Evolutionary conservation across 2,797 vertebrate genomes (phyloP), one percentile per base, ranked within the genome.

Genomic region (Muscicapa comitata): DNA sequence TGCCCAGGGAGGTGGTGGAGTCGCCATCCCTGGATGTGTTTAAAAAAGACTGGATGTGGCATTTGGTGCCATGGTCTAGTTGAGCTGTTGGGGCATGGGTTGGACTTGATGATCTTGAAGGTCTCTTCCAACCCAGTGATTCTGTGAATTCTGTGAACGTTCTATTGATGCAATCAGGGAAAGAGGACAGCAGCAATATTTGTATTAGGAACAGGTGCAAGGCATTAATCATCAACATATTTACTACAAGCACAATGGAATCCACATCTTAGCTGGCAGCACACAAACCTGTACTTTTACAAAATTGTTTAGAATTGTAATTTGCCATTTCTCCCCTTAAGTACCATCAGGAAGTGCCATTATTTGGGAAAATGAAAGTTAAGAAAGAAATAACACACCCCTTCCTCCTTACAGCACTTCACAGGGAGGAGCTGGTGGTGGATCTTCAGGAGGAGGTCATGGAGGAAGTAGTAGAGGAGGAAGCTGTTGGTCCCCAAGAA

Each of bases 401-500:
- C 9, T 81, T 73, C n/a, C 58, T 75, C 33, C 90, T 85, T 38
- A 61, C 92, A 97, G 95, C 57, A 71, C 10, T 42, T 43, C 86
- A 4, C 53, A 92, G 53, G 94, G 90, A 93, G 94, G 93, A 95
- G 91, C 28, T 55, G 88, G 83, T 37, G 51, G 82, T 29, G 88
- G 90, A 47, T 94, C 87, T 43, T 67, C 91, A 23, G 93, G 90
- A 90, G 89, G 94, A 86, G 54, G 93, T 25, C 90, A 93, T 25
- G 91, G 91, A 78, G 61, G 61, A 79, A 71, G 75, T 1, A 29
- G 70, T 48, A 73, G 94, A 91, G 45, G 90, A 90, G 75, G 94
- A 90, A 74, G 48, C 66, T 73, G 89, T 8, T 96, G 94, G 93
- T 88, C 80, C 76, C 83, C 94, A 37, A 43, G 87, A 95, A 85